Conservation (phyloP, 1,140 invertebrate species). For the Fopius arisanus region DNA sequence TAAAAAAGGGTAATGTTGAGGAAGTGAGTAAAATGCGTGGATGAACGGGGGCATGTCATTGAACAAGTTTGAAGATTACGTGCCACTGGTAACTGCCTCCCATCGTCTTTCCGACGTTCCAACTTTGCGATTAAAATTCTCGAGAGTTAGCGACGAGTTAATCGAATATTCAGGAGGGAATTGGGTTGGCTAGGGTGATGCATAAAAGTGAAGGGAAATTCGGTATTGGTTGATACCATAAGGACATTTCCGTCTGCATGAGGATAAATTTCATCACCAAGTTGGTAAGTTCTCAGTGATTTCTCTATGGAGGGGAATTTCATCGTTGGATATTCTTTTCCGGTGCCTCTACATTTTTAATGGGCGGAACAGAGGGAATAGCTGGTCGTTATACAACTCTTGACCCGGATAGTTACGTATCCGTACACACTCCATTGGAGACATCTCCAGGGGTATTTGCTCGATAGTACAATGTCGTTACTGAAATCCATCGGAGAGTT, state of each 20-base stretch:
- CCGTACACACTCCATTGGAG: constrained; percentile 15
- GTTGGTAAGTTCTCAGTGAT: neutral
- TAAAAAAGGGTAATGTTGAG: no score
- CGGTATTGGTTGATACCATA: neutral
- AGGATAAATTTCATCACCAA: neutral
- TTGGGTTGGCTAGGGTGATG: neutral
- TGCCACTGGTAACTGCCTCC: constrained; percentile 18
- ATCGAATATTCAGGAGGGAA: constrained; percentile 43
- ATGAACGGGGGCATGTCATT: constrained; percentile 21
- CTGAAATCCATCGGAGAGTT: constrained; percentile 15
- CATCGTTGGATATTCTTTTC: neutral
- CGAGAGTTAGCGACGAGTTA: constrained; percentile 38
- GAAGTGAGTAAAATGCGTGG: constrained; percentile 1
- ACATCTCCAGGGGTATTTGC: constrained; percentile 16
- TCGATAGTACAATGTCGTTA: constrained; percentile 22
- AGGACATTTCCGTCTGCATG: neutral
- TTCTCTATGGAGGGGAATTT: neutral
- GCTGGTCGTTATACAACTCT: neutral
- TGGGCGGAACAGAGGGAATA: neutral
- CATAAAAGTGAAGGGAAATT: constrained; percentile 1
- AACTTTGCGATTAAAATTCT: constrained; percentile 44
- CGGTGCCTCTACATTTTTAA: neutral
- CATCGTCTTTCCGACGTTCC: neutral
- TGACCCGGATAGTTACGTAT: neutral
- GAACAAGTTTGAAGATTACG: constrained; percentile 21